These are phyloP conservation scores for Drosophila nr. fundita DNA, from an alignment of 2,888 invertebrate species.

Conservation along the genomic window DNA sequence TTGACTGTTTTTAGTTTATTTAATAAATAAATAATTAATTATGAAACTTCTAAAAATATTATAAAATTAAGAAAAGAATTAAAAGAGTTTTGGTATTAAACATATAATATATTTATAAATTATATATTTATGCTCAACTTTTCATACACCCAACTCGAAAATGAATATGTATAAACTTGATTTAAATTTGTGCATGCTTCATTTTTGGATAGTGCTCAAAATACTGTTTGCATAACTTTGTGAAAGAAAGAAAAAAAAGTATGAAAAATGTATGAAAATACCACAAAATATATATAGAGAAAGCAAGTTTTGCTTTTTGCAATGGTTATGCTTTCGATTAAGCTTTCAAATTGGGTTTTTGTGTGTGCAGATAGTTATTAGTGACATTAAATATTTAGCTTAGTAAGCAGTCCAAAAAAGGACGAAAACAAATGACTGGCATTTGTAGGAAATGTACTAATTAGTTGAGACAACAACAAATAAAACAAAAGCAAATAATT, in stretches of 20 bases:
- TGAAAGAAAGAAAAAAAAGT: constrained; percentile 21
- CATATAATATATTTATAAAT: too few species aligned
- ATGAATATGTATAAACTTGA: constrained; percentile 13
- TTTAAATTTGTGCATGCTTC: constrained; percentile 27
- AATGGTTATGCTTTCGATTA: constrained; percentile 47
- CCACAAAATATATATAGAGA: constrained; percentile 5
- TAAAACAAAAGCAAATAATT: constrained; percentile 41
- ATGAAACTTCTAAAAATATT: background rate
- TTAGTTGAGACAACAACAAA: constrained; percentile 47
- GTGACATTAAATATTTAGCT: constrained; percentile 65
- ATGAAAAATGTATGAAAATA: constrained; percentile 18
- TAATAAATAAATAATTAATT: background rate
- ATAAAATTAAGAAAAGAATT: background rate
- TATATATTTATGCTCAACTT: background rate
- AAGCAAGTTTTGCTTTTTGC: constrained; percentile 34
- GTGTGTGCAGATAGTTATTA: constrained; percentile 46
- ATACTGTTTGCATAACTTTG: constrained; percentile 67
- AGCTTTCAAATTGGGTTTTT: constrained; percentile 42
- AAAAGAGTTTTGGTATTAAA: background rate
- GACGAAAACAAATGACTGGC: constrained; percentile 14
- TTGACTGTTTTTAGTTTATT: background rate
- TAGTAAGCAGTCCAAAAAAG: constrained; percentile 45
- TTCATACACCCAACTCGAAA: constrained; percentile 8
- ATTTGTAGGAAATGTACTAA: constrained; percentile 50
- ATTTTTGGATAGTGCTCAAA: constrained; percentile 31